phyloP scores from a whole-genome alignment of 2,888 invertebrate genomes.

The Anthrax anthrax region DNA sequence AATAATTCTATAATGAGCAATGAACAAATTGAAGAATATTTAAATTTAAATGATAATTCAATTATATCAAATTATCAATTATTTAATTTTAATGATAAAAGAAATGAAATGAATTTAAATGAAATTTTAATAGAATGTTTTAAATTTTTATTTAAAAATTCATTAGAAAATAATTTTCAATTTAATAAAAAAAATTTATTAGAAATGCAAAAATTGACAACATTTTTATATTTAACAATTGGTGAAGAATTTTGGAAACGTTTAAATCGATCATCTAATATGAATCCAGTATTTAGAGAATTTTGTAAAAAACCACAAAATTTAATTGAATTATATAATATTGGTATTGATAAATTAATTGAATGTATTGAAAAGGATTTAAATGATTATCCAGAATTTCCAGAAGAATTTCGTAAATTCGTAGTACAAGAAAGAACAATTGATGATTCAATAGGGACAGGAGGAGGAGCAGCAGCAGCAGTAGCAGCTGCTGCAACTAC shows the following conservation, averaged over 20 bases:
- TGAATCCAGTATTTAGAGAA: conserved; percentile 27
- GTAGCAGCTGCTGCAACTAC: too few species aligned
- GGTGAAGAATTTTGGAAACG: conserved; percentile 49
- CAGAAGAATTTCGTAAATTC: conserved; percentile 55
- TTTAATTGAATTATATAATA: conserved; percentile 50
- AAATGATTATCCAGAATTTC: conserved; percentile 46
- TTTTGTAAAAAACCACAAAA: conserved; percentile 34
- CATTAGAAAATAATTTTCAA: conserved; percentile 36
- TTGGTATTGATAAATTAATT: conserved; percentile 46
- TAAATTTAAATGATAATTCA: conserved; percentile 27
- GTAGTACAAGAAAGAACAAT: too few species aligned
- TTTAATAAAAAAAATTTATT: too few species aligned
- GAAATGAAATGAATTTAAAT: conserved; percentile 28
- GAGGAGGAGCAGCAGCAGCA: too few species aligned
- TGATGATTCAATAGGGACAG: too few species aligned
- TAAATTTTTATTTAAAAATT: conserved; percentile 38
- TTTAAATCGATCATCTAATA: conserved; percentile 26
- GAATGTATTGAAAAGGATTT: conserved; percentile 44
- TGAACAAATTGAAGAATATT: conserved; percentile 7
- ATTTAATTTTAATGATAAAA: conserved; percentile 9
- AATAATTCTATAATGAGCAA: conserved; percentile 9
- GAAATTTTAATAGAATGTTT: conserved; percentile 36
- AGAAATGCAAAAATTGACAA: conserved; percentile 42
- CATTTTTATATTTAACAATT: conserved; percentile 41
- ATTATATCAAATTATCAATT: conserved; percentile 30